Base-by-base conservation (phyloP, 1,140 invertebrate genomes). In the Eufriesea mexicana region DNA sequence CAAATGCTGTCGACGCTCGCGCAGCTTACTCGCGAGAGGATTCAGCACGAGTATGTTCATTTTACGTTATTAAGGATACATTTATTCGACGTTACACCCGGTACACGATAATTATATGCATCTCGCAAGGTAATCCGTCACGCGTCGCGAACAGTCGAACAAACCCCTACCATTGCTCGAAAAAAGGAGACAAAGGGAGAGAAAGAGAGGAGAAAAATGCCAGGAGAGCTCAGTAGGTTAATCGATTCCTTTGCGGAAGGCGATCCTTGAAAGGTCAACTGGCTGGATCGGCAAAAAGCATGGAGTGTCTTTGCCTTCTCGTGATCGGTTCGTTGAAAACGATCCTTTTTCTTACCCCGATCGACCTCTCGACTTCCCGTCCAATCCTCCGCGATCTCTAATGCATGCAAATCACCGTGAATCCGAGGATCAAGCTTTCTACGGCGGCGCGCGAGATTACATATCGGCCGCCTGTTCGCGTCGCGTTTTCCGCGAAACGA, bases 391-490 rank as follows among this genome's bases (percentile, higher is more conserved):
- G 84, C 85, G 77, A 84, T 81, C 83, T 76, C 74, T 80, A 82
- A 89, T 81, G 79, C 79, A 57, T 84, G 84, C 80, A 64, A 70
- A 83, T 88, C 83, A 57, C 54, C 54, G 23, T 55, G 42, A 49
- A 74, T 74, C 49, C 47, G 18, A 42, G 23, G 79, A 81, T 67
- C 62, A 18, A 59, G 73, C 73, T 82, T 76, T 57, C 79, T 67
- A 62, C 54, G 23, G n/a, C 59, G 78, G 78, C 68, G 79, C 66
- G 81, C 86, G 66, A 81, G 86, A 89, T 88, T 86, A 85, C 79
- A 75, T 84, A 84, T 75, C 74, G 18, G 70, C 23, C 51, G 75
- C 28, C 67, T 28, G 51, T 79, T 78, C 70, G 83, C 77, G 79
- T 18, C 20, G n/a, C 20, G 28, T 79, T 79, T 64, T 79, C 67